A percentile compares a stretch with the other conserved stretches of the same genome.
phyloP scores from a whole-genome alignment of 2,888 invertebrate species.

The Rhimphoctona megacephalus region DNA sequence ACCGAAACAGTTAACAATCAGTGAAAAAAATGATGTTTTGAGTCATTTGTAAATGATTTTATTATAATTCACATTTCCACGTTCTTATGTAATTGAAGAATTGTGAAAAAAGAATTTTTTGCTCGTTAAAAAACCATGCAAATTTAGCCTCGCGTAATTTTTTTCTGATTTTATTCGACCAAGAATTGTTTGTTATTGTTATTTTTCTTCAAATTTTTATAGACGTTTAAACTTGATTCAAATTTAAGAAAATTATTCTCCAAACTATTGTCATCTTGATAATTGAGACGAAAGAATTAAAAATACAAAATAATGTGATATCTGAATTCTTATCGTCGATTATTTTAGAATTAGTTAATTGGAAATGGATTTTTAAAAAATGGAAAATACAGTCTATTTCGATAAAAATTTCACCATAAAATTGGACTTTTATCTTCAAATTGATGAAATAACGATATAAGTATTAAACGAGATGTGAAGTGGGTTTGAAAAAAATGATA shows the following conservation, averaged over 20 bases:
- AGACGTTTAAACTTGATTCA: neutral
- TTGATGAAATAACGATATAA: neutral
- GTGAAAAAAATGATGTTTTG: neutral
- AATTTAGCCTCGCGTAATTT: neutral
- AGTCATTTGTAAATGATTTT: neutral
- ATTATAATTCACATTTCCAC: neutral
- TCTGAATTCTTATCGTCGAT: no score
- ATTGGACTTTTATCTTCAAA: neutral
- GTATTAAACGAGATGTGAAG: neutral
- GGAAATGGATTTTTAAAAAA: neutral
- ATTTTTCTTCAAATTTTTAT: no score
- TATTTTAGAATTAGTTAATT: neutral
- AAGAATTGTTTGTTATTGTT: no score
- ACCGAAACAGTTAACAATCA: neutral
- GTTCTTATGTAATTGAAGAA: neutral
- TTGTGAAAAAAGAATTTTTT: neutral
- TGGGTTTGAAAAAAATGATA: neutral
- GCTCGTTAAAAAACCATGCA: neutral
- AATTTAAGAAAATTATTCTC: neutral
- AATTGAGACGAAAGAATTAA: neutral
- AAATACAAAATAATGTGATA: neutral
- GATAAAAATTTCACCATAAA: no score
- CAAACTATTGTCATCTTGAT: neutral
- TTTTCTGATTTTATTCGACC: no score
- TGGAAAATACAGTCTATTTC: neutral